Evolutionary conservation across 2,113 vertebrate species (phyloP).

Genomic region (Athene noctua): DNA sequence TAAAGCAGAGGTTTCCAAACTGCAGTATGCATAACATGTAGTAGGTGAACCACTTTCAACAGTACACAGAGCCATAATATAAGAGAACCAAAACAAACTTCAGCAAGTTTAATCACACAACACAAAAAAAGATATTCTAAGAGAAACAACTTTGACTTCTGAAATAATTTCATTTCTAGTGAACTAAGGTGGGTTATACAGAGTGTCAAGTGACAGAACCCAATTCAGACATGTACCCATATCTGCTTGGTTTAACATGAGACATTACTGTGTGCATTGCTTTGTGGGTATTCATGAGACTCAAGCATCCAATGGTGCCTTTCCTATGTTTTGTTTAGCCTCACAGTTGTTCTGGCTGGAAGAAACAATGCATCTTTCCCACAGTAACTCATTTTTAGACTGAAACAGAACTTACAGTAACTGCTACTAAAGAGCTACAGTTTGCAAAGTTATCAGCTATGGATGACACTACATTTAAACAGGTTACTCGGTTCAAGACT

Average conservation of each 20-base stretch:
- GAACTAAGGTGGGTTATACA: background rate
- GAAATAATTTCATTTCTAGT: background rate
- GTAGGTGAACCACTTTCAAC: background rate
- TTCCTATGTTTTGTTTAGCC: background rate
- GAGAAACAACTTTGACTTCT: background rate
- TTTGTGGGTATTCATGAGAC: background rate
- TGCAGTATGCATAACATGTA: background rate
- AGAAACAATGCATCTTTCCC: background rate
- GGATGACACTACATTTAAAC: background rate
- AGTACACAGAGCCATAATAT: background rate
- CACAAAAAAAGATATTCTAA: background rate
- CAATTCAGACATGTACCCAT: accelerated
- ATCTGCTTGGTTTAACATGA: background rate
- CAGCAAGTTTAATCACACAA: background rate
- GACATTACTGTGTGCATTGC: background rate
- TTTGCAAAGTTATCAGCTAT: background rate
- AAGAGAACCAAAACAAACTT: background rate
- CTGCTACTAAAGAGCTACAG: background rate
- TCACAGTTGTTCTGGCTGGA: background rate
- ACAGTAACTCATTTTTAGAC: background rate
- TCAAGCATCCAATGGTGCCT: background rate
- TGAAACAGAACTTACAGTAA: background rate
- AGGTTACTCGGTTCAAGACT: background rate
- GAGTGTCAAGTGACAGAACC: background rate
- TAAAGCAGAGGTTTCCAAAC: background rate